Conservation (phyloP, 2,888 invertebrate genomes). For the Tetrapedia diversipes region DNA sequence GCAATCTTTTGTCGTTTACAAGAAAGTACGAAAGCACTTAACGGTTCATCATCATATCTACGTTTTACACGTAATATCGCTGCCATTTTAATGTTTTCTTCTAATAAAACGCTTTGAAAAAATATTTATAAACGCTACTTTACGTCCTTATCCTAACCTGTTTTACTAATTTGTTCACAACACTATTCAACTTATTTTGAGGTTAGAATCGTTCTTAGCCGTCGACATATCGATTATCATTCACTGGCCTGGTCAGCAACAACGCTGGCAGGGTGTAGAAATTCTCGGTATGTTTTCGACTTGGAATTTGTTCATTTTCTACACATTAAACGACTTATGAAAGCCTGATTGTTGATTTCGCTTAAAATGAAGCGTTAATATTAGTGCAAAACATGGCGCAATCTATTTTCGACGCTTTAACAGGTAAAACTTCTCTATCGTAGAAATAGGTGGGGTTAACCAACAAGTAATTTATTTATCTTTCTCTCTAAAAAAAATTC, state of each 20-base stretch:
- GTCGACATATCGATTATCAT: slow-evolving; percentile 66
- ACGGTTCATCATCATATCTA: slow-evolving; percentile 88
- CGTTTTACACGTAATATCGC: slow-evolving; percentile 90
- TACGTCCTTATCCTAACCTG: background rate
- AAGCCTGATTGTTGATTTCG: slow-evolving; percentile 38
- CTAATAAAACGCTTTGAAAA: background rate
- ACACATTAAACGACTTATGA: slow-evolving; percentile 54
- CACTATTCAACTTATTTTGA: background rate
- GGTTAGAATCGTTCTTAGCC: slow-evolving; percentile 53
- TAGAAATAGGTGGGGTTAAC: slow-evolving; percentile 66
- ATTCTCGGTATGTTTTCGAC: slow-evolving; percentile 68
- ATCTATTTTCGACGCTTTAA: slow-evolving; percentile 79
- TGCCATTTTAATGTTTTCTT: slow-evolving; percentile 80
- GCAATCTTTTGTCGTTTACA: slow-evolving; percentile 87
- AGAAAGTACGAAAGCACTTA: slow-evolving; percentile 88
- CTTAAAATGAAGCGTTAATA: slow-evolving; percentile 65
- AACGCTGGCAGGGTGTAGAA: slow-evolving; percentile 65
- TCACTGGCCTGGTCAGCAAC: slow-evolving; percentile 62
- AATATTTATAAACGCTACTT: background rate
- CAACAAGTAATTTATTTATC: slow-evolving; percentile 49
- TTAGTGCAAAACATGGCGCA: slow-evolving; percentile 75
- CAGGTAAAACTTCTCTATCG: slow-evolving; percentile 73
- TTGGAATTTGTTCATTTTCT: slow-evolving; percentile 55
- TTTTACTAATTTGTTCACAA: background rate
- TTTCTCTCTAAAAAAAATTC: slow-evolving; percentile 18